These are phyloP conservation scores for Protaetia brevitarsis DNA, from an alignment of 1,140 invertebrate species.

Conservation along the genomic window DNA sequence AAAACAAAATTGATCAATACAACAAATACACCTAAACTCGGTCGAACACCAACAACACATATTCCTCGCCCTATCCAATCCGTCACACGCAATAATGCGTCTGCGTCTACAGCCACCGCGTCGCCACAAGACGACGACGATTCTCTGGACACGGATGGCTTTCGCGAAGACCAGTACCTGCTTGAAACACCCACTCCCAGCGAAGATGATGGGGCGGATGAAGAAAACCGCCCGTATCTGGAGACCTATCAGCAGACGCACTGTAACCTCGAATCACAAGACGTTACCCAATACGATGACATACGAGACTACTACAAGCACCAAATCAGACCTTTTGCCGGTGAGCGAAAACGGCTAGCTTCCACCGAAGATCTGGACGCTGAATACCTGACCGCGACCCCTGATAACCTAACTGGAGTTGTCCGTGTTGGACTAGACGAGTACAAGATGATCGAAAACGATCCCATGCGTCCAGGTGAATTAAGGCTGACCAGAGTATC, in stretches of 20 bases:
- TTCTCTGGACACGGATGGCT: conserved; percentile 54
- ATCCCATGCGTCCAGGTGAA: conserved; percentile 36
- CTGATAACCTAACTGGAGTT: conserved; percentile 35
- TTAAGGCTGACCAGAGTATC: conserved; percentile 38
- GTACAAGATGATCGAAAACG: conserved; percentile 39
- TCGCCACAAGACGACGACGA: conserved; percentile 55
- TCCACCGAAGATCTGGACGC: conserved; percentile 47
- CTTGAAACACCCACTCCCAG: conserved; percentile 48
- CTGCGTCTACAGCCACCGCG: conserved; percentile 46
- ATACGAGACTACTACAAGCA: conserved; percentile 44
- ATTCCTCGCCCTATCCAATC: background rate
- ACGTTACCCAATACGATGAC: conserved; percentile 43
- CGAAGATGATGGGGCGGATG: conserved; percentile 29
- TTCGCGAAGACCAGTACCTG: conserved; percentile 50
- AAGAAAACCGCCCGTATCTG: conserved; percentile 27
- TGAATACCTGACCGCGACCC: conserved; percentile 36
- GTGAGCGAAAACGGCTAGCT: conserved; percentile 44
- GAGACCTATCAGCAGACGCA: conserved; percentile 27
- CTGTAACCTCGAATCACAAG: conserved; percentile 31
- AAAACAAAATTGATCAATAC: conserved; percentile 10
- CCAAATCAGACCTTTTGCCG: conserved; percentile 40
- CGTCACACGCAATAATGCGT: background rate
- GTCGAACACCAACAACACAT: conserved; percentile 6
- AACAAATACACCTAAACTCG: background rate
- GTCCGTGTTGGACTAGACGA: conserved; percentile 38